Evolutionary conservation across 1,140 invertebrate genomes (phyloP).

Genomic region (Neomicropteryx cornuta): DNA sequence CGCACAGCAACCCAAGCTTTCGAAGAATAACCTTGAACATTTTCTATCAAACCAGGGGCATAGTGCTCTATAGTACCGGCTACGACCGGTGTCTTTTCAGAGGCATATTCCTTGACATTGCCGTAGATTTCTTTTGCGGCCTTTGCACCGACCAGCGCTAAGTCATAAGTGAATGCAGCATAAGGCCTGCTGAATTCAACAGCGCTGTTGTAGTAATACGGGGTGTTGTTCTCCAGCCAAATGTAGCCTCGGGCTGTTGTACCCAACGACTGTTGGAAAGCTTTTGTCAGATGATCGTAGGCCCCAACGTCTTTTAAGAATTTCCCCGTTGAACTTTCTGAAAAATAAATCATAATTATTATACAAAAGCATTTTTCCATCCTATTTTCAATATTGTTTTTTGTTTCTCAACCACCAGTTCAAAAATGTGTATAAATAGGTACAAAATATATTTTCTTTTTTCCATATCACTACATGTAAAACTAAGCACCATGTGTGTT

Average conservation of each 20-base stretch:
- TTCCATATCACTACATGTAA: background rate
- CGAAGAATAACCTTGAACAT: slow-evolving; percentile 36
- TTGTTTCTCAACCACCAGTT: background rate
- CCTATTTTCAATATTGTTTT: background rate
- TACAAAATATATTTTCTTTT: background rate
- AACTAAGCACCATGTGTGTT: background rate
- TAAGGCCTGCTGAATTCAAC: slow-evolving; percentile 46
- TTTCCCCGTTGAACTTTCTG: slow-evolving; percentile 45
- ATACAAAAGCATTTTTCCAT: background rate
- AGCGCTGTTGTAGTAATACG: slow-evolving; percentile 47
- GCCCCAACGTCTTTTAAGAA: slow-evolving; percentile 48
- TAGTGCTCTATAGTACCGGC: slow-evolving; percentile 52
- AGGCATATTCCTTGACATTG: slow-evolving; percentile 40
- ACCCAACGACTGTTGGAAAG: slow-evolving; percentile 41
- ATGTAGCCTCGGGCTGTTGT: slow-evolving; percentile 45
- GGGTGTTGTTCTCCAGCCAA: slow-evolving; percentile 53
- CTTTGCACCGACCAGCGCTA: slow-evolving; percentile 42
- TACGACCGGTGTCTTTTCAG: slow-evolving; percentile 52
- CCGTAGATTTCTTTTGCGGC: slow-evolving; percentile 34
- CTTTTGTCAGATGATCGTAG: slow-evolving; percentile 45
- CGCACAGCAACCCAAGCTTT: slow-evolving; percentile 29
- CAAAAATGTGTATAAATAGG: slow-evolving; percentile 5
- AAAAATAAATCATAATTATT: slow-evolving; percentile 14
- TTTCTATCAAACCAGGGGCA: slow-evolving; percentile 52
- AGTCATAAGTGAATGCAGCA: slow-evolving; percentile 43